Evolutionary conservation across 2,797 vertebrate genomes (phyloP), one percentile per base, ranked within the genome.

Genomic region (Gadopsis bispinosus): DNA sequence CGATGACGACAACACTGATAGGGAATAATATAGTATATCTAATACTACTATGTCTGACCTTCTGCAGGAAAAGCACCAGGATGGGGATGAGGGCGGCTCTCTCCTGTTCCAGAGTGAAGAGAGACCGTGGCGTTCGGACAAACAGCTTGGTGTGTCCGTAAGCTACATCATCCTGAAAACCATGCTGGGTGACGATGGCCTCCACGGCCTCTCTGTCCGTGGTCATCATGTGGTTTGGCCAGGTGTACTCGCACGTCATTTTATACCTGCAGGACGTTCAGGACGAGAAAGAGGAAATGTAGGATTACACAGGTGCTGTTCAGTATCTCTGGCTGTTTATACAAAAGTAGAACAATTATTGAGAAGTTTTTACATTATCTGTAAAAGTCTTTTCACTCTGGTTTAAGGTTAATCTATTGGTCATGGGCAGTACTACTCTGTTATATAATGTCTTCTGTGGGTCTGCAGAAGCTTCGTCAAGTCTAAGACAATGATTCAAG

Each of bases 211-310:
- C 97, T 19, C 81, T 83, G 90, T 99, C 97, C 0, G 95, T 92
- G 48, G 41, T 80, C 97, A 98, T 96, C 84, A 98, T 92, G 91
- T 99, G 97, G 88, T 99, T 97, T 7, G 97, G 97, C 97, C 97
- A 99, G 0, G 97, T 99, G 94, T 97, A 99, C 89, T 98, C 97
- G 0, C 97, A 98, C 0, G 97, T 99, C 97, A 99, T 99, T 87
- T 99, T 99, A 76, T 99, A 98, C 82, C 97, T 99, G 83, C 3
- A 50, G 12, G 5, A 43, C 1, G 2, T 39, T 45, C 16, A 73
- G 55, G 51, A 45, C 41, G 14, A 68, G 14, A 16, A 39, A 69
- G 33, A 64, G 35, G 29, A 14, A 33, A 31, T 60, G 17, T 53
- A 2, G 1, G 26, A 53, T 0, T 1, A 45, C n/a, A 54, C 43